Base-by-base conservation (phyloP, 2,888 invertebrate species). In the Ctenicera cuprea region DNA sequence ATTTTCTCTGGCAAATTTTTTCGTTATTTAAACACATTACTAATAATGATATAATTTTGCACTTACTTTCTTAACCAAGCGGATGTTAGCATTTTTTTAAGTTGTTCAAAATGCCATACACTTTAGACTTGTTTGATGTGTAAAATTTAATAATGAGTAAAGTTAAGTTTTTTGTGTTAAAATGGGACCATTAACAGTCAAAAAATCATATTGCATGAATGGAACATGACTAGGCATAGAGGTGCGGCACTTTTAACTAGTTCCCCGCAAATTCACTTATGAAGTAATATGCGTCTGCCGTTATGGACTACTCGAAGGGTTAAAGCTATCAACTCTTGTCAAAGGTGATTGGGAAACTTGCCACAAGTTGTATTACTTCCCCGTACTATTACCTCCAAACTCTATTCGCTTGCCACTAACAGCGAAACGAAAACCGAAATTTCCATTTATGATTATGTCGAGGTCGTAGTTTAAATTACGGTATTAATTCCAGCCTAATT, bases 261-360 rank as follows among this genome's bases (percentile, higher is more conserved):
- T 63, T 63, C 45, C 45, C 63, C 3, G 45, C 16, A 61, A 71
- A 71, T 71, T 71, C 64, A 71, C 64, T 71, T 71, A 71, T 20
- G 14, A 64, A 71, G 57, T 71, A 71, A 71, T 71, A 71, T 37
- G 45, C 64, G 64, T 45, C 57, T 65, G 20, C 57, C 45, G 54
- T 71, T 71, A 64, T 64, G 54, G 41, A 71, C 63, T 65, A 41
- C 64, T 52, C 45, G 20, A 54, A 73, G 71, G 73, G 71, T 71
- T 67, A 74, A 74, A 77, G 73, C 78, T 75, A 76, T 77, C 78
- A 78, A 77, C 74, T 76, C 41, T 69, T 71, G 71, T 76, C 76
- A 76, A 77, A 74, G 76, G 78, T 77, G 77, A 78, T 78, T 78
- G 76, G 75, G 75, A 77, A 78, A 78, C 75, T 78, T 78, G 73